Evolutionary conservation across 2,888 invertebrate species (phyloP).

Genomic region (Phymatocera aterrima): DNA sequence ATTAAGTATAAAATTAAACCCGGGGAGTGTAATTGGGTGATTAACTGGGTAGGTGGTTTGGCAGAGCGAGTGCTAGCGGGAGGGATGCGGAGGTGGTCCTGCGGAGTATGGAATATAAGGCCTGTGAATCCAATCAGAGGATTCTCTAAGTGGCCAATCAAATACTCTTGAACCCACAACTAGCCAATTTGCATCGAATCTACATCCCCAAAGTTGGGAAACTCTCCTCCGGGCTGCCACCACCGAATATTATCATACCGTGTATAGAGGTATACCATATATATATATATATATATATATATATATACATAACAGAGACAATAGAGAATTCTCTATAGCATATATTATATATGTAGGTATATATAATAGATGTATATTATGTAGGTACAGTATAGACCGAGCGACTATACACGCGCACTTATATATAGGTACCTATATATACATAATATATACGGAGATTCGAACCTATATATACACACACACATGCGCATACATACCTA

Average conservation of each 20-base stretch:
- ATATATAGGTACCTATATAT: too few species aligned
- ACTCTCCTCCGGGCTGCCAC: conserved; percentile 42
- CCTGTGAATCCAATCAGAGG: conserved; percentile 67
- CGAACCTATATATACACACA: too few species aligned
- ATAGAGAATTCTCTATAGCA: too few species aligned
- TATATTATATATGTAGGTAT: too few species aligned
- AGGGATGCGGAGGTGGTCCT: not conserved
- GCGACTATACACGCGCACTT: too few species aligned
- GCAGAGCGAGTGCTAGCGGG: too few species aligned
- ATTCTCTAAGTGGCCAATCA: conserved; percentile 67
- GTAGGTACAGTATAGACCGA: too few species aligned
- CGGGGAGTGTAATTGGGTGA: conserved; percentile 43
- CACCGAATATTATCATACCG: too few species aligned
- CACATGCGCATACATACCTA: too few species aligned
- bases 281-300: conserved; percentile 33
- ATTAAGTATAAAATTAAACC: conserved; percentile 45
- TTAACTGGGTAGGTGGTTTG: not conserved
- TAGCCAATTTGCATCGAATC: conserved; percentile 69
- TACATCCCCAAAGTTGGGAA: conserved; percentile 47
- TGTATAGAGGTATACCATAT: too few species aligned
- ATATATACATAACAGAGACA: not conserved
- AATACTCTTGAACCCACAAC: conserved; percentile 64
- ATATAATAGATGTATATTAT: too few species aligned
- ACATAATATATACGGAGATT: too few species aligned
- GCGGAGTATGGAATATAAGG: not conserved